Evolutionary conservation across 1,140 invertebrate species (phyloP), one percentile per base, ranked within the genome.

Genomic region (Drosophila truncata): DNA sequence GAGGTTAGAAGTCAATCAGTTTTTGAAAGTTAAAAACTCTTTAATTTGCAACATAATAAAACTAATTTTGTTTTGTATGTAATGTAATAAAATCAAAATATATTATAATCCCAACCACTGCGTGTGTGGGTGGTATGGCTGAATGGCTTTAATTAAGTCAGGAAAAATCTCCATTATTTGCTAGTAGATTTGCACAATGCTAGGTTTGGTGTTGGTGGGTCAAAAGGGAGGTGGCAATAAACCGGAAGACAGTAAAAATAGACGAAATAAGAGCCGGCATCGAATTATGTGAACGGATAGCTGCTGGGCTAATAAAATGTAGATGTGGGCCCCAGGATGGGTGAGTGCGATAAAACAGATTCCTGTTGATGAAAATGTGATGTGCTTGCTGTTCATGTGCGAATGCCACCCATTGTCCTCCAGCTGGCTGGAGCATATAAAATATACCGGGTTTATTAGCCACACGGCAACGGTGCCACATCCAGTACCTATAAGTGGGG

Each of bases 241-340:
- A 69, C 52, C 44, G 31, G 41, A 50, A 50, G 73, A 78, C 73
- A 57, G 55, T 78, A 77, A 78, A 77, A 78, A 78, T 54, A 75
- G 70, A 62, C 63, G 14, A 69, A 77, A 76, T 62, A 78, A 52
- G 41, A 46, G 66, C 52, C 52, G 75, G 63, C 55, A 69, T 76
- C 50, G 64, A 78, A 78, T 78, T 77, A 78, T 70, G 73, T 69
- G 75, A 78, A 76, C 54, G 69, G 57, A 78, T 77, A 78, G 73
- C 73, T 78, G 75, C 75, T 61, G 23, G 63, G 44, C 55, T 59
- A 77, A 78, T 78, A 78, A 78, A 78, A 78, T 77, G 73, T 78
- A 78, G 74, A 78, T 77, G 73, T 49, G 73, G 44, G 44, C 44
- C 20, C 44, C 20, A 6, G 37, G 44, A 31, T 49, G 54, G 35